phyloP scores from a whole-genome alignment of 2,113 vertebrate species.

The Peromyscus californicus region DNA sequence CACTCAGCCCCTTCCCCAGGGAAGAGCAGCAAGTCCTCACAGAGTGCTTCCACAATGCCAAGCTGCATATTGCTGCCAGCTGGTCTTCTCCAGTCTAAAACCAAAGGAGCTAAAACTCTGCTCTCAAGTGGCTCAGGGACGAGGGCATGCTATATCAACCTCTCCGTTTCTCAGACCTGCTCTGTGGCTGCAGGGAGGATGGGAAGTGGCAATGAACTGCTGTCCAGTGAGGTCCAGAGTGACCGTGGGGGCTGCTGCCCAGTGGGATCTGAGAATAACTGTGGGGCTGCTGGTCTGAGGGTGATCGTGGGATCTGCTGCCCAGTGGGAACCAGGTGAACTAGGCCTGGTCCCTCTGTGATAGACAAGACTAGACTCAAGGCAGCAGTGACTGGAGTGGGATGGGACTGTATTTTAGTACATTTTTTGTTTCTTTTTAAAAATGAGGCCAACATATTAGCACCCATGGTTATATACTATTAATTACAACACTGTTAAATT shows the following conservation, averaged over 20 bases:
- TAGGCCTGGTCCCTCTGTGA: fast-evolving
- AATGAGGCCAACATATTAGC: background rate
- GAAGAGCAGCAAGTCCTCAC: background rate
- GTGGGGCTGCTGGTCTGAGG: too few relatives aligned
- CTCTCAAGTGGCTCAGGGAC: background rate
- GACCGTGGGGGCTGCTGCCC: background rate
- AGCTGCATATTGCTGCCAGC: too few relatives aligned
- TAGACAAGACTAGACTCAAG: background rate
- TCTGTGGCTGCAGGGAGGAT: fast-evolving
- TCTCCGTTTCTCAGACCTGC: background rate
- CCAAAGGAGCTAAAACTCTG: background rate
- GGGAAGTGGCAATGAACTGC: background rate
- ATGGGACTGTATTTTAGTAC: background rate
- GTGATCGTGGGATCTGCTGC: too few relatives aligned
- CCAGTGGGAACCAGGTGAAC: background rate
- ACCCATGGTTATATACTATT: fast-evolving
- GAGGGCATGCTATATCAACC: background rate
- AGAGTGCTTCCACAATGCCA: background rate
- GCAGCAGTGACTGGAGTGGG: background rate
- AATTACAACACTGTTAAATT: background rate
- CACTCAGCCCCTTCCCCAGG: background rate
- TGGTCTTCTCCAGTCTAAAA: background rate
- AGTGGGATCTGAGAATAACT: too few relatives aligned
- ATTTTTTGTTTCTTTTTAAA: background rate
- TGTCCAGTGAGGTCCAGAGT: background rate